Evolutionary conservation across 2,888 invertebrate genomes (phyloP).

Genomic region (Leucophenga maculata): DNA sequence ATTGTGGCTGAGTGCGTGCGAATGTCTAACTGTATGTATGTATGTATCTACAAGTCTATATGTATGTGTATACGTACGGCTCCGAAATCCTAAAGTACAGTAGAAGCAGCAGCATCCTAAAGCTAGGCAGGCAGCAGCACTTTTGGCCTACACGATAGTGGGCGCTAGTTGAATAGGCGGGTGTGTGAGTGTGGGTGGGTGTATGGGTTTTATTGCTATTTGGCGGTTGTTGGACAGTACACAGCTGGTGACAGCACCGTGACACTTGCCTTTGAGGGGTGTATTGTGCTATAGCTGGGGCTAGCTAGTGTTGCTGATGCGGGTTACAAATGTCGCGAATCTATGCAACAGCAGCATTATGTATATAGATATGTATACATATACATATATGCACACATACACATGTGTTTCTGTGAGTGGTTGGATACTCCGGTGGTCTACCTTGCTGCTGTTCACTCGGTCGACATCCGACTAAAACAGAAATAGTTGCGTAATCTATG

Average conservation of each 20-base stretch:
- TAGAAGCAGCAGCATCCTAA: not conserved
- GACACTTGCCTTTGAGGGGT: too few relatives aligned
- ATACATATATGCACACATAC: not conserved
- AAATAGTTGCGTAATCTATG: slow-evolving; percentile 24
- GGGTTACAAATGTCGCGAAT: slow-evolving; percentile 23
- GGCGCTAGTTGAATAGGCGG: not conserved
- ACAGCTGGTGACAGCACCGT: too few relatives aligned
- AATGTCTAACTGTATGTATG: not conserved
- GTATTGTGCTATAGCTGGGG: too few relatives aligned
- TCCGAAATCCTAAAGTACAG: slow-evolving; percentile 18
- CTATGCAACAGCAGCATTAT: not conserved
- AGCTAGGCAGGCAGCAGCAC: not conserved
- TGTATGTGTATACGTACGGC: not conserved
- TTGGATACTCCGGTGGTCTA: not conserved
- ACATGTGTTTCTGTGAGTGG: not conserved
- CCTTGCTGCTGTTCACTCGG: not conserved
- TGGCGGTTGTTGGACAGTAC: too few relatives aligned
- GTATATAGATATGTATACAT: not conserved
- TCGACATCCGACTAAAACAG: slow-evolving; percentile 11
- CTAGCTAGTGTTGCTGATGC: slow-evolving; percentile 1
- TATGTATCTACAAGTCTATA: not conserved
- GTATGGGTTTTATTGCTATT: too few relatives aligned
- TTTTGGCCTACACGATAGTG: not conserved
- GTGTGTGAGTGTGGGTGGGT: not conserved
- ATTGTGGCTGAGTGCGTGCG: slow-evolving; percentile 4